Conservation (phyloP, 2,113 vertebrate species). For the Nibea albiflora region DNA sequence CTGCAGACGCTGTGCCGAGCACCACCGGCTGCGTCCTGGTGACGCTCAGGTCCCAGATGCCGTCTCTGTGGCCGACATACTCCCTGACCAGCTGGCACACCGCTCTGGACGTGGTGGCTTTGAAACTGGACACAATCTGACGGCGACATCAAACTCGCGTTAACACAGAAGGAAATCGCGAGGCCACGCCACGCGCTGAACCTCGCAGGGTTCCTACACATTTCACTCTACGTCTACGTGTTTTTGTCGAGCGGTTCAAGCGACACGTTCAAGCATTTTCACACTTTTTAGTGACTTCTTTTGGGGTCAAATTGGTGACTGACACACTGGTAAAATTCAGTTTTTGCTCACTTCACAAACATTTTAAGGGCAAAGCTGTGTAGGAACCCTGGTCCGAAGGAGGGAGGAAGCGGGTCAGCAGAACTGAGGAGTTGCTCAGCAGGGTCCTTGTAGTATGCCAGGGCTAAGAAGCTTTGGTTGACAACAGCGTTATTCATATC, state of each 20-base stretch:
- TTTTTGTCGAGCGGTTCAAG: background rate
- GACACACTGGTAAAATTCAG: background rate
- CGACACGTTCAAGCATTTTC: background rate
- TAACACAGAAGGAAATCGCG: background rate
- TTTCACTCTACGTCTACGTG: no score
- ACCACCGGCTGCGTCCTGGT: constrained; percentile 92
- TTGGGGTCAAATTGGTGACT: background rate
- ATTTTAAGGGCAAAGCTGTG: constrained; percentile 25
- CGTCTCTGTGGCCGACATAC: constrained; percentile 94
- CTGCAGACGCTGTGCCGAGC: constrained; percentile 95
- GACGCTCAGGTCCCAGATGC: constrained; percentile 96
- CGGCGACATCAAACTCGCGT: background rate
- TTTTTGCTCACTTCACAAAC: background rate
- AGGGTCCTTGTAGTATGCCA: constrained; percentile 48
- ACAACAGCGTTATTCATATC: constrained; percentile 39
- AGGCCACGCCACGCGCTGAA: background rate
- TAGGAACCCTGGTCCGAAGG: constrained; percentile 52
- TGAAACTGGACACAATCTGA: constrained; percentile 99
- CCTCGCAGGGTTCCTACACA: constrained; percentile 49
- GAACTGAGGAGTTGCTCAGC: constrained; percentile 58
- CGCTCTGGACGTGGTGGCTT: constrained; percentile 95
- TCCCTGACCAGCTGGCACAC: constrained; percentile 96
- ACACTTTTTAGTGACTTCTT: background rate
- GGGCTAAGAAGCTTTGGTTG: constrained; percentile 51
- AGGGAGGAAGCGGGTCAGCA: constrained; percentile 57